These are phyloP conservation scores for Uloborus diversus DNA, from an alignment of 1,140 invertebrate species.

Conservation along the genomic window DNA sequence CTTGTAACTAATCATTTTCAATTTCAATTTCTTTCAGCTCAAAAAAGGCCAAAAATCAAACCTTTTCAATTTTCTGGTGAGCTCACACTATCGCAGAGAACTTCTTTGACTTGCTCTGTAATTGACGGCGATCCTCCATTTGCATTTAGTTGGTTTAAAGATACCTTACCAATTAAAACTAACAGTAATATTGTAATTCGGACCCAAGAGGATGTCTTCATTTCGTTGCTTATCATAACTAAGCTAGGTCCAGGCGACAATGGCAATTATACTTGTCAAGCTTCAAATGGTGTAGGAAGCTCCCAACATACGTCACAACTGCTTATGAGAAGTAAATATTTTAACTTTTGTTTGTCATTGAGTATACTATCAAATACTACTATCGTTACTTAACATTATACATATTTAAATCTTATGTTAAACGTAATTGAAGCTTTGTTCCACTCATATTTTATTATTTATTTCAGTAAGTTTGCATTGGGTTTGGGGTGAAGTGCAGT, in stretches of 20 bases:
- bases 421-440: too few species aligned
- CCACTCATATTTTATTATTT: too few species aligned
- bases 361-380: too few species aligned
- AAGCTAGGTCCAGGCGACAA: constrained; percentile 50
- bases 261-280: constrained; percentile 59
- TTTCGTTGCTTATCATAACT: constrained; percentile 59
- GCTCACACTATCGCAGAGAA: not conserved
- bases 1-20: too few species aligned
- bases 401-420: too few species aligned
- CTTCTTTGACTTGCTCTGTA: not conserved
- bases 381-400: too few species aligned
- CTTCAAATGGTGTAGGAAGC: constrained; percentile 31
- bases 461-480: too few species aligned
- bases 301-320: not conserved
- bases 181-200: not conserved
- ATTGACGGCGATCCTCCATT: not conserved
- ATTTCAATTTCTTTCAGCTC: too few species aligned
- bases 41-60: not conserved
- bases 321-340: constrained; percentile 2
- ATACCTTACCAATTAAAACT: constrained; percentile 15
- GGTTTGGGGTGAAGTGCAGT: too few species aligned
- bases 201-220: constrained; percentile 61
- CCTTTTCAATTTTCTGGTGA: not conserved
- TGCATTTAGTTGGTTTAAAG: constrained; percentile 59
- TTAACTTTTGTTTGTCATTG: too few species aligned